phyloP scores from a whole-genome alignment of 2,888 invertebrate species.

The Apomyelois bistriatella region DNA sequence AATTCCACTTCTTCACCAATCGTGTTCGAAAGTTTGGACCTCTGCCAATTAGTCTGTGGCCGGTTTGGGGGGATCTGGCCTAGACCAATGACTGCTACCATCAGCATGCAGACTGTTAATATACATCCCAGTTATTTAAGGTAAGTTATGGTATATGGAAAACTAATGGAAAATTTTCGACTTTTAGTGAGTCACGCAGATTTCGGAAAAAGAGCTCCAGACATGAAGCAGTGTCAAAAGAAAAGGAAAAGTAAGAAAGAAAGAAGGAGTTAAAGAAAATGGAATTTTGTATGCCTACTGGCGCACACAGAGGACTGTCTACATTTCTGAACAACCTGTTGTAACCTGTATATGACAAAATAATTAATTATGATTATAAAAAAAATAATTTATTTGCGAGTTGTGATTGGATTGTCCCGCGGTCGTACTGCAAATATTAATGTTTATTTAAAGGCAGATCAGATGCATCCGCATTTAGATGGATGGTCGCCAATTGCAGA shows the following conservation, averaged over 20 bases:
- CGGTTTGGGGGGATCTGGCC: constrained; percentile 86
- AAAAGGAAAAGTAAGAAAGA: no score
- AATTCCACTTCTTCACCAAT: constrained; percentile 34
- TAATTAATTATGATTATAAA: no score
- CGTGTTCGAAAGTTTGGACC: constrained; percentile 71
- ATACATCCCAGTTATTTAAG: constrained; percentile 80
- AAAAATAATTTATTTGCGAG: no score
- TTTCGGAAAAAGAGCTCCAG: background rate
- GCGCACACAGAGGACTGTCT: no score
- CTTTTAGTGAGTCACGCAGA: background rate
- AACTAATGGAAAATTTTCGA: no score
- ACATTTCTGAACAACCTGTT: no score
- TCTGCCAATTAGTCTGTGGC: constrained; percentile 85
- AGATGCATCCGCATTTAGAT: background rate
- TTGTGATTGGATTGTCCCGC: no score
- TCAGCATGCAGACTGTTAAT: constrained; percentile 63
- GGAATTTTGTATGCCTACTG: no score
- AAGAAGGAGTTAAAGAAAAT: no score
- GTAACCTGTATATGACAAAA: no score
- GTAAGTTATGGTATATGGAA: constrained; percentile 32
- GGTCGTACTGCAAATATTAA: background rate
- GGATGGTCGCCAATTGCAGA: background rate
- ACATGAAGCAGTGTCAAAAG: no score
- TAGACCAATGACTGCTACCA: constrained; percentile 77
- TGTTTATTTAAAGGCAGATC: background rate